Evolutionary conservation across 2,888 invertebrate species (phyloP).

Genomic region (Villa cingulata): DNA sequence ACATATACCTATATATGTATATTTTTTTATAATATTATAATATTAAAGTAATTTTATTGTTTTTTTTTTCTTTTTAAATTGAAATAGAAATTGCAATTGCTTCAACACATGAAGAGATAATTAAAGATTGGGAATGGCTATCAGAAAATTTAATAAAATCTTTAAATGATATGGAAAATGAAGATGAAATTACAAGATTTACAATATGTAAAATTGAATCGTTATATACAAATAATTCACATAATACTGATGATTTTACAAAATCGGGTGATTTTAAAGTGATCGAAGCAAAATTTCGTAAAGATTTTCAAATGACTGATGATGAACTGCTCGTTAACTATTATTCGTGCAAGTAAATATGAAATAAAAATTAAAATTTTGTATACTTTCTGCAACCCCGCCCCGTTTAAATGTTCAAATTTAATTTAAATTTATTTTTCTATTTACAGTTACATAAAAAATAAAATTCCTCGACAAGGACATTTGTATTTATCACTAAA

Average conservation of each 20-base stretch:
- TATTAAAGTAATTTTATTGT: too few relatives aligned
- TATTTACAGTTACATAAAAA: constrained; percentile 80
- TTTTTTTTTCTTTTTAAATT: background rate
- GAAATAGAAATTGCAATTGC: constrained; percentile 74
- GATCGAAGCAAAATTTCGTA: constrained; percentile 75
- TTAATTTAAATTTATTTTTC: background rate
- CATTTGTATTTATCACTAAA: constrained; percentile 95
- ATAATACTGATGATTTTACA: constrained; percentile 24
- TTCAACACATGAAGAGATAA: constrained; percentile 72
- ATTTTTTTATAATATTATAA: too few relatives aligned
- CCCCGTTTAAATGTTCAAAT: background rate
- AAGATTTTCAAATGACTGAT: constrained; percentile 77
- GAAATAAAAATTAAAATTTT: background rate
- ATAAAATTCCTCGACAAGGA: constrained; percentile 86
- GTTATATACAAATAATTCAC: constrained; percentile 60
- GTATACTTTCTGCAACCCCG: too few relatives aligned
- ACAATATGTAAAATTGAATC: constrained; percentile 93
- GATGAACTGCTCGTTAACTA: constrained; percentile 95
- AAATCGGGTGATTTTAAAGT: constrained; percentile 46
- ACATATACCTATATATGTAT: too few relatives aligned
- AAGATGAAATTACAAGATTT: constrained; percentile 89
- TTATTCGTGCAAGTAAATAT: constrained; percentile 72
- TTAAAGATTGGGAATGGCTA: constrained; percentile 90
- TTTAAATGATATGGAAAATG: constrained; percentile 79
- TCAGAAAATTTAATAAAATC: constrained; percentile 73